A percentile compares a stretch with the other conserved stretches of the same genome.
These are phyloP conservation scores for Hippolais icterina DNA, from an alignment of 2,113 vertebrate genomes.

Conservation along the genomic window DNA sequence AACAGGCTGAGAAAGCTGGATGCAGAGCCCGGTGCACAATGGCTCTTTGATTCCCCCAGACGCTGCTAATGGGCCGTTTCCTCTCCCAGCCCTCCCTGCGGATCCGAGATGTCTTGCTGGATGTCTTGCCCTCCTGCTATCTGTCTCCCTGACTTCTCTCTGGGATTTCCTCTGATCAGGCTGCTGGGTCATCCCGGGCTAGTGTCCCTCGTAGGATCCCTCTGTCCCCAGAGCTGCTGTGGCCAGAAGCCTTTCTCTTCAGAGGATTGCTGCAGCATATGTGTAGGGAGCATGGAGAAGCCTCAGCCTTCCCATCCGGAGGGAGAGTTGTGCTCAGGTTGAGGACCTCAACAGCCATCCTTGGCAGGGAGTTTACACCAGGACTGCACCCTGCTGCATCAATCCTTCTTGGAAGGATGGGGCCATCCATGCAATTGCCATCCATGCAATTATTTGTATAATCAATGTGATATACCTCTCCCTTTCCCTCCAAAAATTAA, in stretches of 20 bases:
- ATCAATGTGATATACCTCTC: neutral
- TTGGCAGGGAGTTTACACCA: neutral
- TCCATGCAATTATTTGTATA: neutral
- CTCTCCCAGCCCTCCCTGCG: conserved; percentile 15
- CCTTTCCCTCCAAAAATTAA: neutral
- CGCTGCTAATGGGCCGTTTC: conserved; percentile 38
- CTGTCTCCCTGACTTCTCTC: neutral
- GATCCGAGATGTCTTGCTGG: neutral
- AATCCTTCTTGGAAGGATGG: neutral
- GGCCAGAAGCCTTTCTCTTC: neutral
- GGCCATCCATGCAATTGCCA: neutral
- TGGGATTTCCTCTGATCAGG: conserved; percentile 22
- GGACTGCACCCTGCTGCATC: neutral
- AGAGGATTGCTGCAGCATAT: neutral
- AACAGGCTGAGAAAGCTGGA: conserved; percentile 25
- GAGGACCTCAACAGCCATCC: neutral
- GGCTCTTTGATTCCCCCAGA: conserved; percentile 22
- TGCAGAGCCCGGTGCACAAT: neutral
- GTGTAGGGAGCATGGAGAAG: fast-evolving
- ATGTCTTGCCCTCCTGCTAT: neutral
- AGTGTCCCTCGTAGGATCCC: fast-evolving
- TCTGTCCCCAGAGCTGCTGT: neutral
- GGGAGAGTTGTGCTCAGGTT: neutral
- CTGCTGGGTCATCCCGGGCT: neutral
- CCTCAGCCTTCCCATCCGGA: neutral